Base-by-base conservation (phyloP, 2,113 vertebrate species). In the Ceyx cyanopectus region DNA sequence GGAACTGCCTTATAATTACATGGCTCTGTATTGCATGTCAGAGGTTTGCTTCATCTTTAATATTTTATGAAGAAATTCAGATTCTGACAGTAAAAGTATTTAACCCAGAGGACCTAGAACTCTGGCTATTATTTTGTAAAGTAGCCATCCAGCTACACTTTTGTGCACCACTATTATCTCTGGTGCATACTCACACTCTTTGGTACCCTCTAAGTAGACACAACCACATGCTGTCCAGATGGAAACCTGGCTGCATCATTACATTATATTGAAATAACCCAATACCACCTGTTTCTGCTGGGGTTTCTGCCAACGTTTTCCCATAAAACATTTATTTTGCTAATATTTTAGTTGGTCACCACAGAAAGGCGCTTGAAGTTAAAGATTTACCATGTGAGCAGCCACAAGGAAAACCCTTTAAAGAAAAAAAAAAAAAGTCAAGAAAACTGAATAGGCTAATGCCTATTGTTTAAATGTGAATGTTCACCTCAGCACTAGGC, bases 261-360 rank as follows among this genome's bases (percentile, higher is more conserved):
- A 98, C 96, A 98, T 98, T 98, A 98, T 98, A 99, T 98, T 99
- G 98, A 98, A 99, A 99, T 99, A 98, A 98, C 98, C 98, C 98
- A 98, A 98, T 98, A 98, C 98, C 99, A 99, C 98, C 99, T 99
- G 99, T 99, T 99, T 98, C 97, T 93, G 93, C 95, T 93, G 92
- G 97, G 96, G 97, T 84, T 97, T 76, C 97, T 98, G 98, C 98
- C 98, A 99, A 98, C 96, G 90, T 97, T 98, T 97, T 97, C 98
- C 97, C 98, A 98, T 98, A 98, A 99, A 98, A 98, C 97, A 96
- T 97, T 98, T 98, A 97, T 98, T 98, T 97, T 98, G 97, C 97
- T 98, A 98, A 98, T 98, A 98, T 98, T 98, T 98, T 97, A 97
- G 96, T 98, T 98, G 97, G 98, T 98, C 98, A 98, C 97, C 97